A percentile compares a stretch with the other conserved stretches of the same genome.
These are phyloP conservation scores for Apostichopus japonicus DNA, from an alignment of 35 echinoderm and acorn worm genomes.

Conservation along the genomic window DNA sequence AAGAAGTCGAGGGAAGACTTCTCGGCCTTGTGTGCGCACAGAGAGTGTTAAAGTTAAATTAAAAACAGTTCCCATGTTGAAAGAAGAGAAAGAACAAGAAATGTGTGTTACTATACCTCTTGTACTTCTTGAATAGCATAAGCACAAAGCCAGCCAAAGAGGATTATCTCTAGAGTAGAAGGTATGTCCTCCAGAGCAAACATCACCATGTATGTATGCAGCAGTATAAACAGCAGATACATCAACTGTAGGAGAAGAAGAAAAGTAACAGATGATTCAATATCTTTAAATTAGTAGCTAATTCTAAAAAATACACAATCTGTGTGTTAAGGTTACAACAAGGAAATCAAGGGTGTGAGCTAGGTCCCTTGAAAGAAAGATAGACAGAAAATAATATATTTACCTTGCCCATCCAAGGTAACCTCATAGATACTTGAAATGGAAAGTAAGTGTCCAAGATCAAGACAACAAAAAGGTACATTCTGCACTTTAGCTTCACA, in stretches of 20 bases:
- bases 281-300: neutral
- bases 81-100: neutral
- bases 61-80: neutral
- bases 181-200: conserved; percentile 55
- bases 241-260: conserved; percentile 61
- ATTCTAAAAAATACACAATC: too few species aligned
- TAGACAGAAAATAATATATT: too few species aligned
- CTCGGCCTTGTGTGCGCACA: too few species aligned
- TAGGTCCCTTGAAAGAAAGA: too few species aligned
- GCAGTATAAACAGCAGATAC: conserved; percentile 67
- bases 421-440: too few species aligned
- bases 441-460: too few species aligned
- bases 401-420: too few species aligned
- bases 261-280: neutral
- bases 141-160: conserved; percentile 77
- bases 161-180: conserved; percentile 21
- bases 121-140: conserved; percentile 67
- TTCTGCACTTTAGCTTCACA: too few species aligned
- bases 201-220: conserved; percentile 74
- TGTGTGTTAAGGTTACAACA: too few species aligned
- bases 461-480: too few species aligned
- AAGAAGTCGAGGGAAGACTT: too few species aligned
- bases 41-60: neutral
- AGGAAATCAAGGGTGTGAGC: too few species aligned
- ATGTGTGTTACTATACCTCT: conserved; percentile 55